phyloP scores from a whole-genome alignment of 2,888 invertebrate species.

The Unio delphinus region DNA sequence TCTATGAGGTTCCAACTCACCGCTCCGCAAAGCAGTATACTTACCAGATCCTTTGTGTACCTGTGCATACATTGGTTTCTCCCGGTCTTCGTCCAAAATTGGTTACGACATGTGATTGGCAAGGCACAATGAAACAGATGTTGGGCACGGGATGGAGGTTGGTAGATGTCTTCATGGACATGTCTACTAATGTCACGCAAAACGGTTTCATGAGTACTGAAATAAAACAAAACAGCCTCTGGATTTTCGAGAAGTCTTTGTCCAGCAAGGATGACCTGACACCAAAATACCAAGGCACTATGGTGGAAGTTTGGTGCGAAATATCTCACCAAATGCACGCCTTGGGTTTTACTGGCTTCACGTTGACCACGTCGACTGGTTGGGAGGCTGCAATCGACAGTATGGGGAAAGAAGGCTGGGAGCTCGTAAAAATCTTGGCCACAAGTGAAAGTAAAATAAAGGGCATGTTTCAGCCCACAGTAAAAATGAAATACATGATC shows the following conservation, averaged over 20 bases:
- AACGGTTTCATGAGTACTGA: no score
- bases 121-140: constrained; percentile 48
- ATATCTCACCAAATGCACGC: constrained; percentile 27
- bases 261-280: constrained; percentile 51
- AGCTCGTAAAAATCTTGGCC: constrained; percentile 57
- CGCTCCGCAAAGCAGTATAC: constrained; percentile 43
- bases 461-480: constrained; percentile 18
- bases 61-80: constrained; percentile 23
- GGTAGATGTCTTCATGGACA: constrained; percentile 63
- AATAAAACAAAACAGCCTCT: constrained; percentile 49
- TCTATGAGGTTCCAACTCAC: constrained; percentile 59
- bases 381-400: constrained; percentile 60
- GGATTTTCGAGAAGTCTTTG: constrained; percentile 66
- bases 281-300: constrained; percentile 60
- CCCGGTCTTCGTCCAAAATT: constrained; percentile 13
- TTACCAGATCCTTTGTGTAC: constrained; percentile 57
- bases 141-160: constrained; percentile 63
- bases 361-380: constrained; percentile 27
- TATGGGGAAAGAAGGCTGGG: constrained; percentile 65
- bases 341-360: constrained; percentile 28
- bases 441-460: constrained; percentile 40
- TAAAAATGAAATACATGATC: constrained; percentile 24
- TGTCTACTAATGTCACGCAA: constrained; percentile 1
- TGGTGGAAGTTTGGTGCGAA: constrained; percentile 56
- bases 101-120: constrained; percentile 50